Percentiles rank a stretch among this genome's conserved stretches.
Conservation (phyloP, 2,797 vertebrate species). For the Sus cebifrons region DNA sequence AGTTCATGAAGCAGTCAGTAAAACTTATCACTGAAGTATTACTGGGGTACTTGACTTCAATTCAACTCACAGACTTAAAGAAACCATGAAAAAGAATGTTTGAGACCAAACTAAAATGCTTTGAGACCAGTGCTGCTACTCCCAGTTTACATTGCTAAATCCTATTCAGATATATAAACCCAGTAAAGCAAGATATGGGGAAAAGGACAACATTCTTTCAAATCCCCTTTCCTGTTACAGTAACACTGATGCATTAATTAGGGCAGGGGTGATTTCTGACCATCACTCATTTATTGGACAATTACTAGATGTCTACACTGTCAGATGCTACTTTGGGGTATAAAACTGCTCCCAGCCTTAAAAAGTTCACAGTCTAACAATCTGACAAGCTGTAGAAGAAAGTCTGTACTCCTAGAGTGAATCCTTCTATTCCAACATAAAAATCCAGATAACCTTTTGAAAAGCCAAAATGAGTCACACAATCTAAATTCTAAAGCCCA, state of each 20-base stretch:
- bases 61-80: conserved; percentile 64
- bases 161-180: neutral
- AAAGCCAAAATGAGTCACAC: neutral
- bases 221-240: neutral
- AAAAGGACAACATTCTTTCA: neutral
- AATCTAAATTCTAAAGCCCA: neutral
- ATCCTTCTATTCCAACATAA: neutral
- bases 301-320: neutral
- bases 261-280: neutral
- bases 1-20: conserved; percentile 79
- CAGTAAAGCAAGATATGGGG: neutral
- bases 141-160: neutral
- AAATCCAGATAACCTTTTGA: conserved; percentile 11
- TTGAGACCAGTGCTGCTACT: neutral
- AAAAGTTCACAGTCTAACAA: neutral
- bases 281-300: neutral
- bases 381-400: neutral
- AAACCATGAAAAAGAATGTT: conserved; percentile 12
- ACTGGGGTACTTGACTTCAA: conserved; percentile 79
- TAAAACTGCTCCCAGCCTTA: neutral
- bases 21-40: conserved; percentile 65
- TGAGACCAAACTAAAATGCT: conserved; percentile 62
- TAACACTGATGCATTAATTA: neutral
- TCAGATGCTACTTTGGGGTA: neutral
- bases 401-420: neutral